A percentile compares a stretch with the other conserved stretches of the same genome.
These are phyloP conservation scores for Scomberomorus guttatus DNA, from an alignment of 2,797 vertebrate species.

Conservation along the genomic window DNA sequence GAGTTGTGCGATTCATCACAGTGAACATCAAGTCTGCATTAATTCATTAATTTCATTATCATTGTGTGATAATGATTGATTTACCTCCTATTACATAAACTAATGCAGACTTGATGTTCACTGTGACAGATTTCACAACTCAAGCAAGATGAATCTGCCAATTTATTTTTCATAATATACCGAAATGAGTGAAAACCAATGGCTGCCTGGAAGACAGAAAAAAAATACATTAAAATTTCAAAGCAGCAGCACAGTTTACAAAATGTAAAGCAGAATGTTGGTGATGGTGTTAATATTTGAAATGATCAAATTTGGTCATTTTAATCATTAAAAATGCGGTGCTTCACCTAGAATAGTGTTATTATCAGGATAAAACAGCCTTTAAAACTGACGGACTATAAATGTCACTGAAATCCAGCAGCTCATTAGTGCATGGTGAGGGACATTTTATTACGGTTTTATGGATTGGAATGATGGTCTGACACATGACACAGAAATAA, in stretches of 20 bases:
- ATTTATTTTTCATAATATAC: background rate
- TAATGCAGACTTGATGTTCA: background rate
- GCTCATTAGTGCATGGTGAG: constrained; percentile 12
- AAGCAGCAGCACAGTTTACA: background rate
- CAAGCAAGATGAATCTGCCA: background rate
- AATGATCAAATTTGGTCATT: background rate
- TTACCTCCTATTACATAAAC: background rate
- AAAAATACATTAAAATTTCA: background rate
- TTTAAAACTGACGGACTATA: constrained; percentile 1
- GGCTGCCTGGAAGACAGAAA: background rate
- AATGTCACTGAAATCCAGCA: constrained; percentile 19
- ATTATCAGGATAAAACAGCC: background rate
- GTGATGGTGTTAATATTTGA: background rate
- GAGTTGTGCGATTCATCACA: no score
- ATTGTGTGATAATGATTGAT: background rate
- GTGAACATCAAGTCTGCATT: no score
- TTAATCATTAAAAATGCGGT: background rate
- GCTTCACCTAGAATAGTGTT: background rate
- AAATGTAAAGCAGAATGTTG: background rate
- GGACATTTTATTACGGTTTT: constrained; percentile 19
- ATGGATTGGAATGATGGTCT: background rate
- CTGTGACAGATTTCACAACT: background rate
- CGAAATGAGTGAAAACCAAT: background rate
- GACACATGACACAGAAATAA: constrained; percentile 7
- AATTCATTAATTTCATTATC: background rate